Evolutionary conservation across 2,888 invertebrate genomes (phyloP).

Genomic region (Acheta domesticus): DNA sequence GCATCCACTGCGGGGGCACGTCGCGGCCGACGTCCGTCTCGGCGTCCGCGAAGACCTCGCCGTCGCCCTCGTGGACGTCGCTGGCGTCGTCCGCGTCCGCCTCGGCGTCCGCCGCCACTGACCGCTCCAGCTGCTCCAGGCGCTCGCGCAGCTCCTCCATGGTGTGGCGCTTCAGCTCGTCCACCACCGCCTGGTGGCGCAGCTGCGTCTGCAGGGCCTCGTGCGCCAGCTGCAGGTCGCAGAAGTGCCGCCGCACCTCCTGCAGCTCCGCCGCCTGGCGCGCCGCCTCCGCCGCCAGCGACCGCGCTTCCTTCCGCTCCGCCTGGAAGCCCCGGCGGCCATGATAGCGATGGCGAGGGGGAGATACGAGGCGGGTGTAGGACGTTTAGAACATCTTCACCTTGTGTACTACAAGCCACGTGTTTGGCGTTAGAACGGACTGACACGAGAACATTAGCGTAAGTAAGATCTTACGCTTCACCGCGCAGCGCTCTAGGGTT

Average conservation of each 20-base stretch:
- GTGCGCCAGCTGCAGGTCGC: not conserved
- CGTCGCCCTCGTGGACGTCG: not conserved
- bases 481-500: too few relatives aligned
- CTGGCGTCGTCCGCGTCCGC: not conserved
- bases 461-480: too few relatives aligned
- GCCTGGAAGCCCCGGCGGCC: not conserved
- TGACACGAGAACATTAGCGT: too few relatives aligned
- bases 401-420: too few relatives aligned
- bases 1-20: conserved; percentile 27
- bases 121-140: not conserved
- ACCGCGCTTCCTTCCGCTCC: not conserved
- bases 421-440: too few relatives aligned
- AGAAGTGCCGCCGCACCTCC: not conserved
- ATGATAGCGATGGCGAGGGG: too few relatives aligned
- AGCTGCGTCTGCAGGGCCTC: not conserved
- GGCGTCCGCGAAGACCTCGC: not conserved
- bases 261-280: not conserved
- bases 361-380: too few relatives aligned
- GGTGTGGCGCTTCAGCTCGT: not conserved
- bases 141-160: conserved; percentile 1
- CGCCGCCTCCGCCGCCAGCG: not conserved
- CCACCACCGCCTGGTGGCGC: not conserved
- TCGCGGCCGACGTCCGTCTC: not conserved
- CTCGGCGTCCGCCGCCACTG: not conserved
- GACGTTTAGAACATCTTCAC: too few relatives aligned